Base-by-base conservation (phyloP, 1,140 invertebrate genomes). In the Dendroctonus valens region DNA sequence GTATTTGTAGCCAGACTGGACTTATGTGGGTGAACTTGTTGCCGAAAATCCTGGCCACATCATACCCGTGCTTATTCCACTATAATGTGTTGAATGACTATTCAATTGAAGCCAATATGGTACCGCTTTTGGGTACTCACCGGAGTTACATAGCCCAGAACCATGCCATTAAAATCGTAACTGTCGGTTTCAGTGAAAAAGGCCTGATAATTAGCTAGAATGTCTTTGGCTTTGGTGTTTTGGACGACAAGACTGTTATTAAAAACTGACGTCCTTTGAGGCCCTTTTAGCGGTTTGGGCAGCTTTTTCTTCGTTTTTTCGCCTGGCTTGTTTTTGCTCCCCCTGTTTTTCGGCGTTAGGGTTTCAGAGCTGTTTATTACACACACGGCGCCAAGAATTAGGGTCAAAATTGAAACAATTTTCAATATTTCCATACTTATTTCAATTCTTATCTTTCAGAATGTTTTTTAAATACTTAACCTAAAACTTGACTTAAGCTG, bases 51-150 rank as follows among this genome's bases (percentile, higher is more conserved):
- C 97, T 97, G 0, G 94, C 91, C 44, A 97, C 84, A 81, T 97
- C 91, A 81, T 97, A 96, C 0, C 96, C 96, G 83, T 93, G 91
- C 65, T 83, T 88, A 78, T 98, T 98, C 96, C 96, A 98, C 94
- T 97, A 74, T 71, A 86, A 85, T n/a, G n/a, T 53, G 5, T 53
- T 53, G 5, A 53, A 26, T 53, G 9, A 4, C 5, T 14, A 53
- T 9, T 6, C 11, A 15, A 14, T 5, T 53, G 51, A 14, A 0
- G 12, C 12, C 4, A 7, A 53, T 6, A 9, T 5, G 7, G 46
- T 11, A n/a, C 14, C 37, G 12, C 6, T 26, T 52, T 11, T 40
- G 4, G 7, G 5, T 11, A 55, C 84, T 84, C 83, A 96, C 93
- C 39, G 94, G 93, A 58, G 94, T 97, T 46, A 96, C 91, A 79